phyloP scores from a whole-genome alignment of 2,797 vertebrate species.

The Xyrichtys novacula region DNA sequence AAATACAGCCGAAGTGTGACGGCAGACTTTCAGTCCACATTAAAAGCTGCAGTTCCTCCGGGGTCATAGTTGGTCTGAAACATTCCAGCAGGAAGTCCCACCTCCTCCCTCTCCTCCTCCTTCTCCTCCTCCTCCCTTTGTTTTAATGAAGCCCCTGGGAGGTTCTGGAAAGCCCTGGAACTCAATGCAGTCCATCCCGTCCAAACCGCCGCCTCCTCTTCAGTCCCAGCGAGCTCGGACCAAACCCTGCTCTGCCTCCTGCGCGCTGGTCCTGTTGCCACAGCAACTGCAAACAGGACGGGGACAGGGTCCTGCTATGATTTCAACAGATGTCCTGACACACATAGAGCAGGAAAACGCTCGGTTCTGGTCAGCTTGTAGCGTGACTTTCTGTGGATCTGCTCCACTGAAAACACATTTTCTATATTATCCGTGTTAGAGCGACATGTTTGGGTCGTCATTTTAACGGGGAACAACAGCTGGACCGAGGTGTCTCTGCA shows the following conservation, averaged over 20 bases:
- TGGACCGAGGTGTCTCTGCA: constrained; percentile 59
- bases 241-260: constrained; percentile 70
- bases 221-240: constrained; percentile 71
- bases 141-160: constrained; percentile 95
- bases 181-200: constrained; percentile 89
- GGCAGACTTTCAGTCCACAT: constrained; percentile 64
- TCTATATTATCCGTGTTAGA: constrained; percentile 37
- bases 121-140: constrained; percentile 74
- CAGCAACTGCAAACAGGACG: constrained; percentile 72
- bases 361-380: constrained; percentile 50
- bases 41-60: constrained; percentile 77
- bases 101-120: constrained; percentile 62
- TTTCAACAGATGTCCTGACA: constrained; percentile 77
- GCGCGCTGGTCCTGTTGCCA: constrained; percentile 57
- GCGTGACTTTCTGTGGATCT: constrained; percentile 57
- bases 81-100: constrained; percentile 91
- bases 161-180: constrained; percentile 91
- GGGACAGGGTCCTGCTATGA: constrained; percentile 71
- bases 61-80: constrained; percentile 86
- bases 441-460: constrained; percentile 24
- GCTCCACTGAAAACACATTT: constrained; percentile 56
- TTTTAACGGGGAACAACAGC: constrained; percentile 50
- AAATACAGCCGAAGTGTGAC: constrained; percentile 3
- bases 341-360: constrained; percentile 13
- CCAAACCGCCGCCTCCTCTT: constrained; percentile 85